Evolutionary conservation across 2,113 vertebrate genomes (phyloP).

Genomic region (Typhlomys cinereus): DNA sequence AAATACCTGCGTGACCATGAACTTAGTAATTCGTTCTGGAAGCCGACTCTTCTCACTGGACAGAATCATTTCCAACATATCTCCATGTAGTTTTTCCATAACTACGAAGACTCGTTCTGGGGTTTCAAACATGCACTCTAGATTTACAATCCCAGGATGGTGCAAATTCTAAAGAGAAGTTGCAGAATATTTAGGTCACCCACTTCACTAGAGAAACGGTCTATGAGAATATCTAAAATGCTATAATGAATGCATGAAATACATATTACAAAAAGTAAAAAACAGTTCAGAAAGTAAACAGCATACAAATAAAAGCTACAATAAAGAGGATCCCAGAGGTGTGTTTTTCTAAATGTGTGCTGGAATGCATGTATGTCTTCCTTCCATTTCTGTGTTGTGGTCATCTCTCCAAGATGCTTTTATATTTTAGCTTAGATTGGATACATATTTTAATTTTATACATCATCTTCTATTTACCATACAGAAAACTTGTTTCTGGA

Average conservation of each 20-base stretch:
- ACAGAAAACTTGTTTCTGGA: not conserved
- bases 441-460: not conserved
- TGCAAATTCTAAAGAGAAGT: constrained; percentile 92
- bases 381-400: not conserved
- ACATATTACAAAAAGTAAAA: constrained; percentile 30
- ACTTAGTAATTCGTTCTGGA: constrained; percentile 98
- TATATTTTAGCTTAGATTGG: not conserved
- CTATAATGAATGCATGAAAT: not conserved
- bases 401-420: not conserved
- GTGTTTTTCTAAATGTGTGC: constrained; percentile 1
- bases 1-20: constrained; percentile 97
- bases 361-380: not conserved
- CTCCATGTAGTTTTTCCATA: constrained; percentile 99
- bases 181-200: constrained; percentile 51
- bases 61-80: constrained; percentile 99
- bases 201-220: not conserved
- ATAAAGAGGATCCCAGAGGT: not conserved
- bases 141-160: constrained; percentile 98
- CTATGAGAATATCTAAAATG: not conserved
- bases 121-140: constrained; percentile 99
- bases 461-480: too few relatives aligned
- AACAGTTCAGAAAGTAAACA: constrained; percentile 12
- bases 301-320: constrained; percentile 5
- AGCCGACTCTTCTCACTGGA: constrained; percentile 98
- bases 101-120: constrained; percentile 98